A percentile compares a stretch with the other conserved stretches of the same genome.
Evolutionary conservation across 2,888 invertebrate species (phyloP).

Genomic region (Exocentrus adspersus): DNA sequence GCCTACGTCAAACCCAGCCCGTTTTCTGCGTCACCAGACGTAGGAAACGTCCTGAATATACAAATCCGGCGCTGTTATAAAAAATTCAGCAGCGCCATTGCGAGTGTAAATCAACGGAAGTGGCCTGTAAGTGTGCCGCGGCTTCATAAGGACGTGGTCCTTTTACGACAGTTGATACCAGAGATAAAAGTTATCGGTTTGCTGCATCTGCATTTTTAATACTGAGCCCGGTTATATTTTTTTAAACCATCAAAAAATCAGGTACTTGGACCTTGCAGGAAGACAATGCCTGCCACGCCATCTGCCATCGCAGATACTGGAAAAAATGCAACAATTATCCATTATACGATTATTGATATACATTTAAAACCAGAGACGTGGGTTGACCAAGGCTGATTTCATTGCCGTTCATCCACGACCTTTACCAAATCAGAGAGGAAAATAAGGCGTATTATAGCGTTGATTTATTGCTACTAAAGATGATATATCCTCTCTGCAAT

Average conservation of each 20-base stretch:
- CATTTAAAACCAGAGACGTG: slow-evolving; percentile 56
- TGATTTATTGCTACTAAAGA: slow-evolving; percentile 21
- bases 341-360: slow-evolving; percentile 54
- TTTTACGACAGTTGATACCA: not conserved
- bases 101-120: not conserved
- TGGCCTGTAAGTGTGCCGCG: not conserved
- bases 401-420: slow-evolving; percentile 53
- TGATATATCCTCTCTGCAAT: slow-evolving; percentile 16
- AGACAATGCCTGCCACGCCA: slow-evolving; percentile 49
- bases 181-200: not conserved
- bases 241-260: too few relatives aligned
- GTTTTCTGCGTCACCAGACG: slow-evolving; percentile 2
- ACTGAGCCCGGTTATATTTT: slow-evolving; percentile 20
- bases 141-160: not conserved
- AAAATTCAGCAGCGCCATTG: not conserved
- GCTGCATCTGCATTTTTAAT: slow-evolving; percentile 1
- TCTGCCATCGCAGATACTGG: slow-evolving; percentile 51
- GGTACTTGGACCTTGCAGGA: slow-evolving; percentile 30
- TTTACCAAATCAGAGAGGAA: slow-evolving; percentile 35
- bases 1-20: slow-evolving; percentile 28
- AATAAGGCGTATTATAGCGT: too few relatives aligned
- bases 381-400: slow-evolving; percentile 52
- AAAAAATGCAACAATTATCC: slow-evolving; percentile 50
- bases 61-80: slow-evolving; percentile 4
- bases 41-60: slow-evolving; percentile 15